Percentiles rank a stretch among this genome's conserved stretches.
Conservation (phyloP, 2,888 invertebrate species). For the Andrena flavipes region DNA sequence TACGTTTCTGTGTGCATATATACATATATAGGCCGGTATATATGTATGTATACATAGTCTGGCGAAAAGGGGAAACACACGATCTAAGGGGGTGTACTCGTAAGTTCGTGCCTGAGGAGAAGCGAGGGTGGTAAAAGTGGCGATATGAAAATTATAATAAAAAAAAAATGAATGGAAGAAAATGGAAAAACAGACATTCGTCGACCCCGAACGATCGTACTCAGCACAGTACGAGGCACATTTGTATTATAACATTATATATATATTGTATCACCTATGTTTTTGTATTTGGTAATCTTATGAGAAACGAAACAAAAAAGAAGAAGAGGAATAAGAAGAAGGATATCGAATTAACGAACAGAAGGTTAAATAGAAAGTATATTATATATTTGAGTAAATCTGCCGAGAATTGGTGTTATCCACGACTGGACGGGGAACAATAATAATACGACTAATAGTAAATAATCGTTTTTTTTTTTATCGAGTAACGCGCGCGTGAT, state of each 20-base stretch:
- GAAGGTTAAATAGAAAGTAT: constrained; percentile 83
- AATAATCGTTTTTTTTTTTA: constrained; percentile 16
- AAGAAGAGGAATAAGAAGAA: constrained; percentile 61
- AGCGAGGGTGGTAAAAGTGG: constrained; percentile 69
- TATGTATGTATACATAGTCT: constrained; percentile 52
- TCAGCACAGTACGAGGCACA: constrained; percentile 77
- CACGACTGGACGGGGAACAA: constrained; percentile 62
- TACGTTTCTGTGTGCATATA: constrained; percentile 82
- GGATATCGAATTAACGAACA: constrained; percentile 81
- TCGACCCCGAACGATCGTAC: constrained; percentile 56
- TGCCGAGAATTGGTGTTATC: constrained; percentile 80
- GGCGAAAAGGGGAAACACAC: constrained; percentile 36
- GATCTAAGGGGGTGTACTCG: constrained; percentile 65
- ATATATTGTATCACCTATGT: constrained; percentile 82
- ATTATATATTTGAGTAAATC: constrained; percentile 83
- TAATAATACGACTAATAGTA: background rate
- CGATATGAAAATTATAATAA: constrained; percentile 69
- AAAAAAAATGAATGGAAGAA: constrained; percentile 17
- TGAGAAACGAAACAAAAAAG: constrained; percentile 36
- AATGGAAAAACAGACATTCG: constrained; percentile 17
- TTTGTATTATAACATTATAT: constrained; percentile 82
- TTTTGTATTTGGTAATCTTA: constrained; percentile 84
- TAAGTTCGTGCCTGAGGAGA: constrained; percentile 77
- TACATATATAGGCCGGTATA: constrained; percentile 52
- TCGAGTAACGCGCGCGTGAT: constrained; percentile 3